Percentiles rank a stretch among this genome's conserved stretches.
Conservation (phyloP, 2,113 vertebrate genomes). For the Callipepla californica region DNA sequence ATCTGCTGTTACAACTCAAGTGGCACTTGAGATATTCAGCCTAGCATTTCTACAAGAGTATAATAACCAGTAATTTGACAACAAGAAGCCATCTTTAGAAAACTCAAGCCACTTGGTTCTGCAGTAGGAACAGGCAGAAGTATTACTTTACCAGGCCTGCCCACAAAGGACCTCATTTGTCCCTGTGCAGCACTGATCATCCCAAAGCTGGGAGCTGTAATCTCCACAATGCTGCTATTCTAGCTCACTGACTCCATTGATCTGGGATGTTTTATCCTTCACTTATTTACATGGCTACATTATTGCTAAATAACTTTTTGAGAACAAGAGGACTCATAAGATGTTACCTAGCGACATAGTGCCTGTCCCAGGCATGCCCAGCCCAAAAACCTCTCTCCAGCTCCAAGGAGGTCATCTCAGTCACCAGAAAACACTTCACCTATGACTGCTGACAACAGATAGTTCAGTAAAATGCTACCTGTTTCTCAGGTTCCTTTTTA, state of each 20-base stretch:
- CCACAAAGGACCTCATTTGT: background rate
- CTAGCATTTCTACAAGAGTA: slow-evolving; percentile 52
- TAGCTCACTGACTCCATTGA: fast-evolving
- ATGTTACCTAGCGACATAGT: background rate
- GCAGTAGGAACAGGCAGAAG: background rate
- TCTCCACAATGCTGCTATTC: background rate
- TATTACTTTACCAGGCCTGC: background rate
- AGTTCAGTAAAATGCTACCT: background rate
- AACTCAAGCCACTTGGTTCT: slow-evolving; percentile 42
- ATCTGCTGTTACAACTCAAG: slow-evolving; percentile 65
- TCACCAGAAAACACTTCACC: fast-evolving
- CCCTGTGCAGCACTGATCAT: fast-evolving
- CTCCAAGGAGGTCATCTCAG: background rate
- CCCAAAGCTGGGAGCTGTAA: background rate
- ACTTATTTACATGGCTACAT: background rate
- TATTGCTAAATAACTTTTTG: background rate
- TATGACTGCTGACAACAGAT: background rate
- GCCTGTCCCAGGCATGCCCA: background rate
- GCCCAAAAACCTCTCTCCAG: background rate
- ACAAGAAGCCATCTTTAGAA: slow-evolving; percentile 55
- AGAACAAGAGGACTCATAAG: background rate
- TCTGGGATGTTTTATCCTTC: fast-evolving
- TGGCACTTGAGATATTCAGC: slow-evolving; percentile 60
- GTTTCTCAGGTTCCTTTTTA: background rate
- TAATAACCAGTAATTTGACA: slow-evolving; percentile 60